These are phyloP conservation scores for Aplysina aerophoba DNA, from an alignment of 37 sponge, comb jelly and placozoan species.

Conservation along the genomic window DNA sequence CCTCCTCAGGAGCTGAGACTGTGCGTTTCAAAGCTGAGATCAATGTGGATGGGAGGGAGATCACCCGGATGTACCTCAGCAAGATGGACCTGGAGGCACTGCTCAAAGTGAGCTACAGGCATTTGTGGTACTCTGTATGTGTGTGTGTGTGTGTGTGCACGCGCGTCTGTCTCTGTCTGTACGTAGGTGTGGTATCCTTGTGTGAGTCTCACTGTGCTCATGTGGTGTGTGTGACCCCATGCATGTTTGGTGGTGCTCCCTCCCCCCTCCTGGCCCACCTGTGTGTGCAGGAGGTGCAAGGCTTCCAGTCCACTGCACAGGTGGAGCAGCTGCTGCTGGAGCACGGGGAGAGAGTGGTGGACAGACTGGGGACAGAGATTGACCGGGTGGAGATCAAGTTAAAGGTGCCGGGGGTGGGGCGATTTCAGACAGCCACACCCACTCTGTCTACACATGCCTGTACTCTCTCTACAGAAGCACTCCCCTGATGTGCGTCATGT, in stretches of 20 bases:
- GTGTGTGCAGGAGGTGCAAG: slow-evolving; percentile 65
- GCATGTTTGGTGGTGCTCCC: background rate
- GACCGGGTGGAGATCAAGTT: slow-evolving; percentile 86
- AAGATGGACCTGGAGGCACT: slow-evolving; percentile 69
- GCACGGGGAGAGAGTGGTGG: slow-evolving; percentile 91
- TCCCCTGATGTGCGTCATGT: slow-evolving; percentile 91
- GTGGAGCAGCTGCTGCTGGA: slow-evolving; percentile 80
- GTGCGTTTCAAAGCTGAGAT: slow-evolving; percentile 95
- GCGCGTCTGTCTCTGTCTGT: background rate
- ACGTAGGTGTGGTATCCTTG: background rate
- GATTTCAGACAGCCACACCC: background rate
- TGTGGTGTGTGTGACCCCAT: background rate
- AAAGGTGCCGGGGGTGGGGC: slow-evolving; percentile 51
- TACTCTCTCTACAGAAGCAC: slow-evolving; percentile 69
- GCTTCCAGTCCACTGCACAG: slow-evolving; percentile 65
- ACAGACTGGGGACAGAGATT: slow-evolving; percentile 83
- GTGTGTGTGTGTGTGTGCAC: slow-evolving; percentile 1
- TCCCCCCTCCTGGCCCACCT: background rate
- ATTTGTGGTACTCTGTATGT: no score
- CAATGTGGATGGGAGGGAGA: slow-evolving; percentile 92
- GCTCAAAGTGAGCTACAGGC: slow-evolving; percentile 38
- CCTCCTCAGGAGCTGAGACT: slow-evolving; percentile 75
- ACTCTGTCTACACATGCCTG: background rate
- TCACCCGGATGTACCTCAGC: slow-evolving; percentile 69
- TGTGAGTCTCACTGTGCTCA: background rate